Evolutionary conservation across 2,888 invertebrate species (phyloP).

Genomic region (Altica lythri): DNA sequence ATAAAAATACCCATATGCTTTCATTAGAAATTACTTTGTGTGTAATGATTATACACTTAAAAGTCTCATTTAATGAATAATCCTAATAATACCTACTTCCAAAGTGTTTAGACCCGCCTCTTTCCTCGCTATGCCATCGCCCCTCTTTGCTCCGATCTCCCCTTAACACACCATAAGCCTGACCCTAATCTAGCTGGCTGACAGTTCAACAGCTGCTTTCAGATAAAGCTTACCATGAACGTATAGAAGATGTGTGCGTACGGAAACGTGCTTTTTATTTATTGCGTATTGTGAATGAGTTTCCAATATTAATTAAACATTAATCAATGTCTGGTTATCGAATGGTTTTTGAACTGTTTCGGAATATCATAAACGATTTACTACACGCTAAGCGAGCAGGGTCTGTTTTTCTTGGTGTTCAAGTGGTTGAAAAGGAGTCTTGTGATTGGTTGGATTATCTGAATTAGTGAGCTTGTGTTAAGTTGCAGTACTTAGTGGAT

Average conservation of each 20-base stretch:
- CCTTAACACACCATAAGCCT: conserved; percentile 43
- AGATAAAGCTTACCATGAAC: conserved; percentile 52
- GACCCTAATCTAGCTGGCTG: conserved; percentile 57
- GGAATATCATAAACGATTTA: conserved; percentile 23
- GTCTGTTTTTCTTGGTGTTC: conserved; percentile 4
- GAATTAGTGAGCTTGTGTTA: too few species aligned
- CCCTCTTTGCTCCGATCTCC: conserved; percentile 37
- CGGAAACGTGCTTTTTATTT: conserved; percentile 46
- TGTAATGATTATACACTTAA: too few species aligned
- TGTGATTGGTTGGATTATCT: too few species aligned
- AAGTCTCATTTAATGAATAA: too few species aligned
- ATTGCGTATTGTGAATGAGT: conserved; percentile 41
- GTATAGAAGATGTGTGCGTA: conserved; percentile 29
- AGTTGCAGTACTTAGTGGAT: too few species aligned
- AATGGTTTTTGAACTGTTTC: conserved; percentile 25
- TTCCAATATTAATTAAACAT: conserved; percentile 39
- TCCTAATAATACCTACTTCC: too few species aligned
- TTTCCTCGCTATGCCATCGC: too few species aligned
- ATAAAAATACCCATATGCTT: too few species aligned
- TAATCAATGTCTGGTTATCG: conserved; percentile 38
- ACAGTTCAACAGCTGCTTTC: conserved; percentile 56
- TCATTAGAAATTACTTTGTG: too few species aligned
- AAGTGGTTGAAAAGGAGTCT: too few species aligned
- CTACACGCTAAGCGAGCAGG: not conserved
- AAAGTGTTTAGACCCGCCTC: too few species aligned